Percentiles rank a stretch among this genome's conserved stretches.
These are phyloP conservation scores for Octodon degus DNA, from an alignment of 2,113 vertebrate species.

Conservation along the genomic window DNA sequence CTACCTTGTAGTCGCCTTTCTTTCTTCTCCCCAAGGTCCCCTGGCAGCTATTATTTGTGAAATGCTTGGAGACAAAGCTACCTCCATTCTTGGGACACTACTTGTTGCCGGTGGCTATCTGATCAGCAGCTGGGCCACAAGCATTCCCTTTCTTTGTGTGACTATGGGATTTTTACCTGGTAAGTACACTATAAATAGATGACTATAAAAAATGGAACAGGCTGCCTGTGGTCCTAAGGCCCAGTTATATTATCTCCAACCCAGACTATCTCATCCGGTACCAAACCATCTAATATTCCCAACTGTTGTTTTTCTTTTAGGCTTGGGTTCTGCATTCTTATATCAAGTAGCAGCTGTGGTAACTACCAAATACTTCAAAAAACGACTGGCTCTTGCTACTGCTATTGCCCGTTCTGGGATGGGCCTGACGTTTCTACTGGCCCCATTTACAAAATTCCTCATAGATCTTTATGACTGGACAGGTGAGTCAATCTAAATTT, in stretches of 20 bases:
- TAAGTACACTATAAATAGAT: conserved; percentile 82
- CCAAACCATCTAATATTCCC: not conserved
- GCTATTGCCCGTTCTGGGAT: conserved; percentile 94
- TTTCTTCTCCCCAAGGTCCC: conserved; percentile 86
- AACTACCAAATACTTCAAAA: conserved; percentile 91
- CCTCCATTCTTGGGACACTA: conserved; percentile 89
- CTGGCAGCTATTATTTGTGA: conserved; percentile 89
- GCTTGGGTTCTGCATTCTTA: conserved; percentile 92
- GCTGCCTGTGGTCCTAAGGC: not conserved
- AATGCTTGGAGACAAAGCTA: conserved; percentile 87
- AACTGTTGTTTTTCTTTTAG: conserved; percentile 79
- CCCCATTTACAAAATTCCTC: conserved; percentile 93
- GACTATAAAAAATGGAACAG: not conserved
- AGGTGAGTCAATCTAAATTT: conserved; percentile 85
- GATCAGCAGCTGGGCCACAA: conserved; percentile 91
- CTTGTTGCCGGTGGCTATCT: conserved; percentile 91
- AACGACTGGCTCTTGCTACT: conserved; percentile 89
- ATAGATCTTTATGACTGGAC: conserved; percentile 93
- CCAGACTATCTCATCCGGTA: not conserved
- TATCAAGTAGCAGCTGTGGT: conserved; percentile 92
- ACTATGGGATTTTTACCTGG: conserved; percentile 95
- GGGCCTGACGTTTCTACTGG: conserved; percentile 94
- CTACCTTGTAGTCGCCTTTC: not conserved
- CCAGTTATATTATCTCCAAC: not conserved
- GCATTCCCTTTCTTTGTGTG: conserved; percentile 92